Evolutionary conservation across 2,113 vertebrate species (phyloP), one percentile per base, ranked within the genome.

Genomic region (Phasianus colchicus): DNA sequence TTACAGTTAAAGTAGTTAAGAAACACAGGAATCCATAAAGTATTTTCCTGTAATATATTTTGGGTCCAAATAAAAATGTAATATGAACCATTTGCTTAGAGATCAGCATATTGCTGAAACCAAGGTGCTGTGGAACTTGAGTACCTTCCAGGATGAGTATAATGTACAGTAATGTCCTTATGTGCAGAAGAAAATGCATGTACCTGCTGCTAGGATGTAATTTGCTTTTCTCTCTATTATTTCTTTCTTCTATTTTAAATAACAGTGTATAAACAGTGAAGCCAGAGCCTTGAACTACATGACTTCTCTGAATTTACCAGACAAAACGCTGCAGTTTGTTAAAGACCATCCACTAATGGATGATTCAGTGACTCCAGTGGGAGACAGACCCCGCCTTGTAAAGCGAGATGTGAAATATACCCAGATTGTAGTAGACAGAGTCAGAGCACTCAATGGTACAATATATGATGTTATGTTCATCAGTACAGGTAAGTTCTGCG

Each of bases 271-370:
- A 75, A 98, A 98, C 96, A 98, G 95, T 30, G 97, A 97, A 73
- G 98, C 98, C 18, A 98, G 98, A 89, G 96, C 96, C 22, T 98
- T 98, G 91, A 99, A 98, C 98, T 98, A 99, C 72, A 98, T 73
- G 96, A 99, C 96, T 96, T 99, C 99, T 2, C 97, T 99, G 72
- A 98, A 98, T 82, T 97, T 99, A 73, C 99, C 99, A 0, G 99
- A 99, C 97, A 99, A 99, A 96, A 99, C 99, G 0, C 93, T 99
- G 74, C 99, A 99, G 96, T 99, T 99, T 72, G 98, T 99, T 15
- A 99, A 98, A 96, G 99, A 99, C 95, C 99, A 99, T 97, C 99
- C 99, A 32, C 97, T 99, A 80, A 98, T 99, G 98, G 99, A 99
- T 67, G 99, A 99, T 81, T 98, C 99, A 0, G 98, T 99, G 85